A percentile compares a stretch with the other conserved stretches of the same genome.
phyloP scores from a whole-genome alignment of 2,113 vertebrate species.

The Alligator mississippiensis region DNA sequence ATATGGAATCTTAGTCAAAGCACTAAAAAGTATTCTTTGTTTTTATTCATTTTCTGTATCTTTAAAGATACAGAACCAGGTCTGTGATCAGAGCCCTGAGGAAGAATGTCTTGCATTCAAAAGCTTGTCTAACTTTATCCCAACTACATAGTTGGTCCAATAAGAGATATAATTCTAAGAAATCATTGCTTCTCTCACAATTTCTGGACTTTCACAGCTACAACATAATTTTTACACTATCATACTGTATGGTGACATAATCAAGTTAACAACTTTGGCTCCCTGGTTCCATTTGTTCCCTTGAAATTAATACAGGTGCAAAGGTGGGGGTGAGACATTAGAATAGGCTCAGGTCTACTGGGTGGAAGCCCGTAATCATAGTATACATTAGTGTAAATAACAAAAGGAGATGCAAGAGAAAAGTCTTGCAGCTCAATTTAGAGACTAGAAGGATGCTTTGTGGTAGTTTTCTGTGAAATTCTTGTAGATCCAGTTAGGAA shows the following conservation, averaged over 20 bases:
- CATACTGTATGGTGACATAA: not conserved
- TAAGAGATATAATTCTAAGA: no score
- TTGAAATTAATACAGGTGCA: fast-evolving
- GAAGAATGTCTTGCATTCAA: no score
- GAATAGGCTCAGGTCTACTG: fast-evolving
- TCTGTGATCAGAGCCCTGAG: no score
- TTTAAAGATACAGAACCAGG: no score
- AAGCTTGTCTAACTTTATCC: no score
- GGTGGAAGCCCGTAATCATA: not conserved
- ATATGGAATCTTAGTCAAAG: no score
- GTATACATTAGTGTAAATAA: fast-evolving
- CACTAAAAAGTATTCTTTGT: no score
- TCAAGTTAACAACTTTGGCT: not conserved
- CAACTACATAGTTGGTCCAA: no score
- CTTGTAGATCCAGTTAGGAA: not conserved
- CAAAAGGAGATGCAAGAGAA: fast-evolving
- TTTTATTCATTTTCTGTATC: no score
- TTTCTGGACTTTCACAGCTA: no score
- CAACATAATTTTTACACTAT: not conserved
- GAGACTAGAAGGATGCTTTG: not conserved
- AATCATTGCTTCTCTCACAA: no score
- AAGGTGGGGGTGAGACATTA: fast-evolving
- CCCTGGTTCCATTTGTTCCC: not conserved
- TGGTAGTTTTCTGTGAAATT: fast-evolving
- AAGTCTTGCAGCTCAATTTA: fast-evolving